A percentile compares a stretch with the other conserved stretches of the same genome.
Conservation (phyloP, 2,888 invertebrate genomes). For the Sialis lutaria region DNA sequence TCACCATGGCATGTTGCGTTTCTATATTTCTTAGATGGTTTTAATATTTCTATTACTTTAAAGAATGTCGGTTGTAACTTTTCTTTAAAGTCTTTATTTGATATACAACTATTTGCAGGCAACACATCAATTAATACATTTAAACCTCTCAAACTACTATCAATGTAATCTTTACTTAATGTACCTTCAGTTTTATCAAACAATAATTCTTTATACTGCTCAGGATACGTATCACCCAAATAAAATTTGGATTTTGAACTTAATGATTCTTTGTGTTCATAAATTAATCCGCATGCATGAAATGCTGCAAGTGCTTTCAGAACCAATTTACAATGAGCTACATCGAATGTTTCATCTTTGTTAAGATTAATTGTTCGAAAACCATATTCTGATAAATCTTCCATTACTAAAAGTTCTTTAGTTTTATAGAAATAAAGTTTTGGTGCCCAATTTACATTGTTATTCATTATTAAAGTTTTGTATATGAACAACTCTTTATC, state of each 20-base stretch:
- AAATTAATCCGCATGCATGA: constrained; percentile 33
- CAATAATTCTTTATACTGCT: constrained; percentile 15
- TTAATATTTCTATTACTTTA: constrained; percentile 12
- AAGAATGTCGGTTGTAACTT: constrained; percentile 10
- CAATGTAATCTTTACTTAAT: constrained; percentile 16
- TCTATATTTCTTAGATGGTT: constrained; percentile 21
- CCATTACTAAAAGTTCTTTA: no score
- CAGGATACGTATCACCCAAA: constrained; percentile 14
- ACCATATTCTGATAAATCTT: no score
- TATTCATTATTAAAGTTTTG: constrained; percentile 13
- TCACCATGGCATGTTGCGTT: constrained; percentile 42
- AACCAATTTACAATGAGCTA: constrained; percentile 26
- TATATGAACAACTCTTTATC: neutral
- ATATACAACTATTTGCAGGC: constrained; percentile 7
- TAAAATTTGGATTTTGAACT: constrained; percentile 10
- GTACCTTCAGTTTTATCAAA: constrained; percentile 8
- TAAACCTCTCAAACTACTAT: constrained; percentile 12
- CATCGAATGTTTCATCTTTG: constrained; percentile 14
- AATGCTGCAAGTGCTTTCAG: constrained; percentile 29
- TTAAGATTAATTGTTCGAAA: no score
- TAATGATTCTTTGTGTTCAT: constrained; percentile 23
- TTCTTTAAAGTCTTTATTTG: constrained; percentile 11
- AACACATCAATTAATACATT: constrained; percentile 13
- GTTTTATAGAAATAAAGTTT: no score
- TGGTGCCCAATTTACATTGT: no score